These are phyloP conservation scores for Athalia circularis DNA, from an alignment of 2,888 invertebrate species.

Conservation along the genomic window DNA sequence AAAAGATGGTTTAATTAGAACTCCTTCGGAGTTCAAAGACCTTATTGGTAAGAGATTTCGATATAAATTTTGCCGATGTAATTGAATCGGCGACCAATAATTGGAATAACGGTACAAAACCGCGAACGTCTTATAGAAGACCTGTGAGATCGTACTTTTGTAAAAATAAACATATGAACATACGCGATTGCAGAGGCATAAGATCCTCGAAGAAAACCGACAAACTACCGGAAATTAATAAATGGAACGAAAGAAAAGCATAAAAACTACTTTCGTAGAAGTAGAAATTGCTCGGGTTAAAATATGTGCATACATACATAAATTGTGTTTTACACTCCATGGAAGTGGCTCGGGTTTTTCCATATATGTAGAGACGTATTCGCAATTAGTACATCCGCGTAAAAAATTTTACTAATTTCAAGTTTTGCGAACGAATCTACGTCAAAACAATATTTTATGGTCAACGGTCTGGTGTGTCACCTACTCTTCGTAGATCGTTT, in stretches of 20 bases:
- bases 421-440: not conserved
- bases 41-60: constrained; percentile 3
- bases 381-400: not conserved
- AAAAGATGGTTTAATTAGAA: constrained; percentile 38
- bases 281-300: constrained; percentile 17
- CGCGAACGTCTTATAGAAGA: constrained; percentile 16
- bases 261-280: constrained; percentile 7
- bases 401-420: too few species aligned
- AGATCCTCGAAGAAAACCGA: not conserved
- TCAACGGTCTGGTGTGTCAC: not conserved
- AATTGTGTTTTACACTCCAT: not conserved
- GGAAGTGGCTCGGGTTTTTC: not conserved
- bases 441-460: constrained; percentile 1
- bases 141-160: too few species aligned
- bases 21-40: constrained; percentile 25
- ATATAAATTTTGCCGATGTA: constrained; percentile 22
- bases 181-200: not conserved
- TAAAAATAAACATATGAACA: not conserved
- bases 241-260: not conserved
- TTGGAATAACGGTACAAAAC: constrained; percentile 42
- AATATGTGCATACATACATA: constrained; percentile 22
- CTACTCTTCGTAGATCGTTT: not conserved
- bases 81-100: constrained; percentile 33
- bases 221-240: not conserved
- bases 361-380: not conserved